Conservation (phyloP, 2,888 invertebrate species). For the Junonia oenone region DNA sequence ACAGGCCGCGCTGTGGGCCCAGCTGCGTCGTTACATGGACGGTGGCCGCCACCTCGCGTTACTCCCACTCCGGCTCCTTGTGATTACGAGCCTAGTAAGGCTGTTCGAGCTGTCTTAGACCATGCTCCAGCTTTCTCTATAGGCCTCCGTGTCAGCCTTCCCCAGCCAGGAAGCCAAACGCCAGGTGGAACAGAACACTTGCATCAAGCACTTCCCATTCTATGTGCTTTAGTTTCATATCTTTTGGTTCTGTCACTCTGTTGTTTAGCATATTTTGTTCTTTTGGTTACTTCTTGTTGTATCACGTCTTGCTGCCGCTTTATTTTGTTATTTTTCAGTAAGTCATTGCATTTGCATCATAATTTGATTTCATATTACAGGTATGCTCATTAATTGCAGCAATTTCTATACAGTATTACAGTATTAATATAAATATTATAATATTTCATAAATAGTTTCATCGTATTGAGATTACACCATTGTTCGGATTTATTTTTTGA, state of each 20-base stretch:
- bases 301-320: neutral
- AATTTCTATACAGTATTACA: too few species aligned
- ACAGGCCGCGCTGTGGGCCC: constrained; percentile 85
- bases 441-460: too few species aligned
- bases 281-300: neutral
- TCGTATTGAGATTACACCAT: too few species aligned
- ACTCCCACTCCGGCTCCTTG: constrained; percentile 91
- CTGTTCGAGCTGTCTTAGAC: constrained; percentile 75
- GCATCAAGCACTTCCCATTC: constrained; percentile 2
- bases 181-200: constrained; percentile 67
- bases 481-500: too few species aligned
- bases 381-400: too few species aligned
- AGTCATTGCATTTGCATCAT: neutral
- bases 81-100: constrained; percentile 90
- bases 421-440: too few species aligned
- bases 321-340: neutral
- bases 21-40: constrained; percentile 88
- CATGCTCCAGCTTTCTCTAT: constrained; percentile 82
- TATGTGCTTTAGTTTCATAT: neutral
- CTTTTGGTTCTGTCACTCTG: neutral
- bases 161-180: constrained; percentile 61
- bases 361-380: too few species aligned
- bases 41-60: constrained; percentile 83
- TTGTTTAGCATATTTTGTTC: neutral
- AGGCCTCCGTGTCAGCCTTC: constrained; percentile 75